Conservation (phyloP, 2,888 invertebrate genomes). For the Thumatha senex region DNA sequence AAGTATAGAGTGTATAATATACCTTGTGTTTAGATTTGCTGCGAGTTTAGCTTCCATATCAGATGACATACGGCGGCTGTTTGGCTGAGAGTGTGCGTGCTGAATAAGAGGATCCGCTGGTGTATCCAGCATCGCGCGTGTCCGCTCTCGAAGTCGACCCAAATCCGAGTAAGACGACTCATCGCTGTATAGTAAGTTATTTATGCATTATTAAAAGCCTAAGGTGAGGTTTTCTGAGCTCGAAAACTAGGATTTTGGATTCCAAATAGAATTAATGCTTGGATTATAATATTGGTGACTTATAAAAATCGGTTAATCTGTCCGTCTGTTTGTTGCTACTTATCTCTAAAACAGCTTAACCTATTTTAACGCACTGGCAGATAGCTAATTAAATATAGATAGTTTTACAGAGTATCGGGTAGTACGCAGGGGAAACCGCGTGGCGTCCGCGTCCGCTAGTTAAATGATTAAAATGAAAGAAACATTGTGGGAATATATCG, state of each 20-base stretch:
- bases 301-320: neutral
- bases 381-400: no score
- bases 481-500: no score
- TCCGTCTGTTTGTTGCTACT: no score
- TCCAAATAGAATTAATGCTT: no score
- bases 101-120: conserved; percentile 58
- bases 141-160: conserved; percentile 67
- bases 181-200: conserved; percentile 48
- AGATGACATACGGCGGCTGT: conserved; percentile 70
- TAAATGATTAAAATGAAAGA: no score
- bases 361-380: no score
- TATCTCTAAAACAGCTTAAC: no score
- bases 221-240: neutral
- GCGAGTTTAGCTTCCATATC: conserved; percentile 70
- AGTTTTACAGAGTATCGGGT: no score
- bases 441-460: no score
- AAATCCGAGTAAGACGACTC: conserved; percentile 76
- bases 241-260: neutral
- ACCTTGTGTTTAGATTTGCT: conserved; percentile 77
- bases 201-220: neutral
- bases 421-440: no score
- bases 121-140: conserved; percentile 65
- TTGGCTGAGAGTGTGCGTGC: conserved; percentile 65
- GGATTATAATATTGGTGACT: no score
- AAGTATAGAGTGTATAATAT: no score